phyloP scores from a whole-genome alignment of 2,888 invertebrate genomes.

The Nymphalis polychloros region DNA sequence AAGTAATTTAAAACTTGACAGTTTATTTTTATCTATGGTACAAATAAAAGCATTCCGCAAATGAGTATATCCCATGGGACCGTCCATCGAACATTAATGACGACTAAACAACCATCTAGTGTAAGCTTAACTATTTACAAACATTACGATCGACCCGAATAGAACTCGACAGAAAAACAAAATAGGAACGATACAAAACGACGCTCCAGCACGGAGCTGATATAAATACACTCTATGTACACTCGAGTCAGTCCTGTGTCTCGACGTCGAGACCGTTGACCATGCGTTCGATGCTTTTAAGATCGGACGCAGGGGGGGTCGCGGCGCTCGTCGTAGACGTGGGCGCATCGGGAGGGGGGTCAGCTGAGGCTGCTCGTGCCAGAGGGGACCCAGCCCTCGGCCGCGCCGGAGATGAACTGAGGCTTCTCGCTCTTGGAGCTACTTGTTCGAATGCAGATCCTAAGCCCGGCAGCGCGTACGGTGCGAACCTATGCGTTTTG shows the following conservation, averaged over 20 bases:
- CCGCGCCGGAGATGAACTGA: conserved; percentile 83
- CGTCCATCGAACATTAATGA: conserved; percentile 39
- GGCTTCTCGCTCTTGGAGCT: conserved; percentile 86
- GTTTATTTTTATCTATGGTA: conserved; percentile 11
- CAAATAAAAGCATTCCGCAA: conserved; percentile 19
- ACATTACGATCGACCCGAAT: conserved; percentile 78
- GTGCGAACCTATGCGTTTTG: conserved; percentile 89
- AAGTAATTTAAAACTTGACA: not conserved
- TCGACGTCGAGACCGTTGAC: conserved; percentile 96
- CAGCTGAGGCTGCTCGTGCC: conserved; percentile 77
- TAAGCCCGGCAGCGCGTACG: conserved; percentile 90
- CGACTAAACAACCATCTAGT: conserved; percentile 59
- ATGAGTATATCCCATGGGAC: conserved; percentile 19
- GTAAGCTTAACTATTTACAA: conserved; percentile 79
- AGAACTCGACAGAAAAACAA: conserved; percentile 78
- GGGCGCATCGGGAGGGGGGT: conserved; percentile 80
- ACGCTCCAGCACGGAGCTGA: conserved; percentile 53
- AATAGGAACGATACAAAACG: conserved; percentile 81
- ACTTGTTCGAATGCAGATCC: conserved; percentile 95
- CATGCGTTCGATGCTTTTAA: conserved; percentile 98
- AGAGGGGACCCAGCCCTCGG: conserved; percentile 66
- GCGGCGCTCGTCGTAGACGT: conserved; percentile 59
- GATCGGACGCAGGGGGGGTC: conserved; percentile 88
- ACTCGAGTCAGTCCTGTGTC: conserved; percentile 80
- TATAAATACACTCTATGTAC: conserved; percentile 80